Evolutionary conservation across 1,140 invertebrate species (phyloP).

Genomic region (Apolygus lucorum): DNA sequence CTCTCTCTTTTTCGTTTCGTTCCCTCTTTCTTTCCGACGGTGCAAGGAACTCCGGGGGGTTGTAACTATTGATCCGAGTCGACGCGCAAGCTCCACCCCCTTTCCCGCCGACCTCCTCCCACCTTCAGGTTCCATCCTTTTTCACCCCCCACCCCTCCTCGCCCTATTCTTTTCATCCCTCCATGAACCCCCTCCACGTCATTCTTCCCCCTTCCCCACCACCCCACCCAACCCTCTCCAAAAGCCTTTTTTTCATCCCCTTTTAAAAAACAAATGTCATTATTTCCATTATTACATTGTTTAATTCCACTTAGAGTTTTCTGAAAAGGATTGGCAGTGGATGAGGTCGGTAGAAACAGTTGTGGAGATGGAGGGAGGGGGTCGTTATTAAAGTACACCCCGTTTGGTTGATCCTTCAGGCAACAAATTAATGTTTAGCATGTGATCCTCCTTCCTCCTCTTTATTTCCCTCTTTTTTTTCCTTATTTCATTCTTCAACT

Average conservation of each 20-base stretch:
- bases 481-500: background rate
- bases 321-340: background rate
- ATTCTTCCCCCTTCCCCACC: background rate
- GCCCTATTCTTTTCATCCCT: no score
- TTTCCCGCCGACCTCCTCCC: background rate
- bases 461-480: background rate
- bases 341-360: background rate
- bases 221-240: background rate
- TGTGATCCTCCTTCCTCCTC: background rate
- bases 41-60: background rate
- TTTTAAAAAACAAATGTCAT: conserved; percentile 6
- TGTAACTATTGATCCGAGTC: background rate
- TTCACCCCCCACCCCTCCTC: no score
- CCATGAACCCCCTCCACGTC: no score
- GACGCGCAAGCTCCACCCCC: conserved; percentile 6
- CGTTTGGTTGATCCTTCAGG: background rate
- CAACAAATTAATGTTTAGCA: conserved; percentile 11
- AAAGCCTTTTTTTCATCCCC: background rate
- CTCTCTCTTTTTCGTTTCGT: background rate
- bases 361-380: no score
- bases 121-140: no score
- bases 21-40: background rate
- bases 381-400: conserved; percentile 7
- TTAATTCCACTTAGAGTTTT: conserved; percentile 17
- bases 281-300: conserved; percentile 17